Evolutionary conservation across 2,113 vertebrate species (phyloP).

Genomic region (Ammodramus savannarum): DNA sequence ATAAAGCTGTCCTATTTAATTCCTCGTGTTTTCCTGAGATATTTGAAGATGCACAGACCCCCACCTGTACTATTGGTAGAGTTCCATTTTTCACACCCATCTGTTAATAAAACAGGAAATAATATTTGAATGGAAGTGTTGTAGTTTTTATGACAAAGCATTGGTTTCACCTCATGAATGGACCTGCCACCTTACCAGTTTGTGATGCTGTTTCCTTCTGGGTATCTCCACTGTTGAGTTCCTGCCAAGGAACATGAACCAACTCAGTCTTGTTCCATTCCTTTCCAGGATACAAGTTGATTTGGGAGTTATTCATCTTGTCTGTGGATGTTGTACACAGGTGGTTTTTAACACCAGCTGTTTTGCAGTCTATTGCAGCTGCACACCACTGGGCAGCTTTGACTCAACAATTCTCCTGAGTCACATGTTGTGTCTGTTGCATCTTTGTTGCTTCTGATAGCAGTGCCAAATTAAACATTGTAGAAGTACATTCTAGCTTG

Average conservation of each 20-base stretch:
- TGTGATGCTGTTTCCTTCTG: not conserved
- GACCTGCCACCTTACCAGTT: not conserved
- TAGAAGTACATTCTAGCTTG: not conserved
- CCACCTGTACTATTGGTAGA: not conserved
- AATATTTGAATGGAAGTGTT: not conserved
- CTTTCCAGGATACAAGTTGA: not conserved
- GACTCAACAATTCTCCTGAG: not conserved
- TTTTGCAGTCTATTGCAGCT: not conserved
- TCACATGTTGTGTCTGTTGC: not conserved
- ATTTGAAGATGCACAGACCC: not conserved
- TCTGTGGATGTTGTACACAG: not conserved
- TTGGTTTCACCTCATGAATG: not conserved
- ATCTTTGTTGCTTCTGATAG: not conserved
- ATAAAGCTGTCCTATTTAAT: not conserved
- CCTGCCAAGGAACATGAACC: not conserved
- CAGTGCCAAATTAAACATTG: not conserved
- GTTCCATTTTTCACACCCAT: constrained; percentile 6
- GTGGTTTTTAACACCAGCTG: not conserved
- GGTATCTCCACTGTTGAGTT: not conserved
- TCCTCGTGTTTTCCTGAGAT: not conserved
- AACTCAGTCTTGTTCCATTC: not conserved
- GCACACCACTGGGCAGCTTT: not conserved
- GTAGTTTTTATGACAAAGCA: not conserved
- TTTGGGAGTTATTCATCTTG: not conserved
- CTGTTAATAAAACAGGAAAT: not conserved